These are phyloP conservation scores for Selenia dentaria DNA, from an alignment of 2,888 invertebrate genomes.

Conservation along the genomic window DNA sequence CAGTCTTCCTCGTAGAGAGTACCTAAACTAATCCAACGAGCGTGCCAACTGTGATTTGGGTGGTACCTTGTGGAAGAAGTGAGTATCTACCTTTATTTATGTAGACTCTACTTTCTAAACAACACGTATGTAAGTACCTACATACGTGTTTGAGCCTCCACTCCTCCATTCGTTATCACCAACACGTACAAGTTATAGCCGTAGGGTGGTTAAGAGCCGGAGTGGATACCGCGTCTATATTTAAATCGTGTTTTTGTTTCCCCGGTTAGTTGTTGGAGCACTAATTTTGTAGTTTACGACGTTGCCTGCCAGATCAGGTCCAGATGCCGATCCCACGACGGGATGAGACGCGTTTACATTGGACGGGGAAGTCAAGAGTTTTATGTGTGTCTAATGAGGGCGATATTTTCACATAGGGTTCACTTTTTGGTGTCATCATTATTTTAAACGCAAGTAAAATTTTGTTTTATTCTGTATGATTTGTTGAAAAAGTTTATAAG, in stretches of 20 bases:
- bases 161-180: constrained; percentile 6
- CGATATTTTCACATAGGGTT: not conserved
- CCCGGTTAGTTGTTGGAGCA: constrained; percentile 63
- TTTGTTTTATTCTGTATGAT: too few species aligned
- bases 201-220: constrained; percentile 34
- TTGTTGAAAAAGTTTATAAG: too few species aligned
- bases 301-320: constrained; percentile 59
- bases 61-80: too few species aligned
- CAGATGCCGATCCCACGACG: constrained; percentile 78
- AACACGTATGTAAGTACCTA: too few species aligned
- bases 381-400: constrained; percentile 4
- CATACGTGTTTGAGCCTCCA: not conserved
- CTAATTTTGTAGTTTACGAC: constrained; percentile 80
- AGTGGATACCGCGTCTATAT: constrained; percentile 52
- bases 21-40: too few species aligned
- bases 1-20: too few species aligned
- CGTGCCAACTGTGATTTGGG: too few species aligned
- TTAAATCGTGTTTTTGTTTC: constrained; percentile 70
- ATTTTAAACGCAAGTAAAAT: too few species aligned
- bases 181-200: constrained; percentile 11
- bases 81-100: too few species aligned
- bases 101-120: too few species aligned
- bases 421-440: too few species aligned
- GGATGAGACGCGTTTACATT: constrained; percentile 55
- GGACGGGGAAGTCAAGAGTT: constrained; percentile 8